A percentile compares a stretch with the other conserved stretches of the same genome.
Evolutionary conservation across 2,113 vertebrate species (phyloP).

Genomic region (Heliornis fulica): DNA sequence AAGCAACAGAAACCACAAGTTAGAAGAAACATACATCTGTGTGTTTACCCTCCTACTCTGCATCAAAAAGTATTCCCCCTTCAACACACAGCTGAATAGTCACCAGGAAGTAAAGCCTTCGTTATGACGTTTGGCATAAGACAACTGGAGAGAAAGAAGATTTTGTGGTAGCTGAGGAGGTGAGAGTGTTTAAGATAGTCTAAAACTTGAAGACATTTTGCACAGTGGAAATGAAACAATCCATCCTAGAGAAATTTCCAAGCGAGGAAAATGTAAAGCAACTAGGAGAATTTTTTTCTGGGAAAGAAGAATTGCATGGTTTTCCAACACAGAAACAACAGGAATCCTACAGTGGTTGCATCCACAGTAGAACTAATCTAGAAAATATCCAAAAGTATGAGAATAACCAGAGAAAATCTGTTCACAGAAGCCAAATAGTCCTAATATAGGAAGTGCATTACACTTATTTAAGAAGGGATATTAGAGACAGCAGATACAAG

Average conservation of each 20-base stretch:
- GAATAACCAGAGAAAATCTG: not conserved
- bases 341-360: not conserved
- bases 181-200: not conserved
- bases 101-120: not conserved
- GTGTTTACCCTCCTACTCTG: not conserved
- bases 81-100: not conserved
- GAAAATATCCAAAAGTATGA: not conserved
- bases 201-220: not conserved
- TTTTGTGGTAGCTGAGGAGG: not conserved
- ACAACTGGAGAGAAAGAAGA: not conserved
- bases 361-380: not conserved
- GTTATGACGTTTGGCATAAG: not conserved
- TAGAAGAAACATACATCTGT: not conserved
- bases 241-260: not conserved
- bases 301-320: not conserved
- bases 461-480: not conserved
- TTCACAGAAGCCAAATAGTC: not conserved
- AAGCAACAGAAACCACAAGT: not conserved
- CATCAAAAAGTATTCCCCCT: not conserved
- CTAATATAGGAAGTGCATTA: not conserved
- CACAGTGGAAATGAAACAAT: not conserved
- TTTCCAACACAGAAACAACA: not conserved
- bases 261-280: not conserved
- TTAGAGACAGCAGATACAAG: fast-evolving
- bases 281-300: not conserved